Evolutionary conservation across 2,888 invertebrate genomes (phyloP).

Genomic region (Metalampra italica): DNA sequence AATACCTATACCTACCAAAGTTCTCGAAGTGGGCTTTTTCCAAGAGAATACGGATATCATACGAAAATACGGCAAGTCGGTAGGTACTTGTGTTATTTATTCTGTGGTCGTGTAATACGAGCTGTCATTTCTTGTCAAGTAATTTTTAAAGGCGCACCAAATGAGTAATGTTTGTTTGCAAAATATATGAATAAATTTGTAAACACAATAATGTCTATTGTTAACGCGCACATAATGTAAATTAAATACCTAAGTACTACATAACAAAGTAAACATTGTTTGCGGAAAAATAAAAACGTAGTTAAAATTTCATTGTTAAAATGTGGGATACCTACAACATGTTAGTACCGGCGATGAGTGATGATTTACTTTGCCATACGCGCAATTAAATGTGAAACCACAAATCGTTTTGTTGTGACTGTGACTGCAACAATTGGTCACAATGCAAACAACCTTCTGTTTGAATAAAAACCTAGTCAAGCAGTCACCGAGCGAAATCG

Average conservation of each 20-base stretch:
- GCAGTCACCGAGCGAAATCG: no score
- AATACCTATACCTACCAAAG: no score
- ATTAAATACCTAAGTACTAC: not conserved
- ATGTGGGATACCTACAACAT: not conserved
- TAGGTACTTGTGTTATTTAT: no score
- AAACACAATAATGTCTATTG: not conserved
- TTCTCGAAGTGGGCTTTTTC: no score
- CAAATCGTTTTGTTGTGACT: not conserved
- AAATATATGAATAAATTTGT: not conserved
- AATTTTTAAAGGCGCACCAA: not conserved
- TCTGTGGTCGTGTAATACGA: no score
- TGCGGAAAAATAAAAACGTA: not conserved
- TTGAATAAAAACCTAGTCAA: no score
- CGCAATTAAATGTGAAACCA: no score
- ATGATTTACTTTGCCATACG: no score
- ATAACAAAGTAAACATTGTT: not conserved
- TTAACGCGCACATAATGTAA: not conserved
- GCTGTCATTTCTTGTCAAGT: not conserved
- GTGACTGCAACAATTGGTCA: not conserved
- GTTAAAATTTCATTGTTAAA: constrained; percentile 1
- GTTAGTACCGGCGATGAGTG: no score
- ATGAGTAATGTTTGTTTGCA: constrained; percentile 5
- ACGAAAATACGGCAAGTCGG: no score
- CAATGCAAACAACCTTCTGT: not conserved
- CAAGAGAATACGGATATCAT: no score